These are phyloP conservation scores for Corvus cornix DNA, from an alignment of 2,113 vertebrate species.

Conservation along the genomic window DNA sequence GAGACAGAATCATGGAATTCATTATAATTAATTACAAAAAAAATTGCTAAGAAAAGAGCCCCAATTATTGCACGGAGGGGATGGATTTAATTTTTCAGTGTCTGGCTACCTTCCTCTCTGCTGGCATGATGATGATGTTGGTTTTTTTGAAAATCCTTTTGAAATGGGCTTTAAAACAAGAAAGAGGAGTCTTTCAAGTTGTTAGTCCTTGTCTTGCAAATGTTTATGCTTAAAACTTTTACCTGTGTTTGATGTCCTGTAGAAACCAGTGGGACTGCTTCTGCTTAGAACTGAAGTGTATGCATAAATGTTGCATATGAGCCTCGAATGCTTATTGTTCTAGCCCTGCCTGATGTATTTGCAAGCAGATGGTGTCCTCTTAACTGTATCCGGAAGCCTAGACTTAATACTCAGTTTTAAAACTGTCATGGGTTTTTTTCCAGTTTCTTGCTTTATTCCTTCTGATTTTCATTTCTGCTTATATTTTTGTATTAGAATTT, in stretches of 20 bases:
- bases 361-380: not conserved
- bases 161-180: not conserved
- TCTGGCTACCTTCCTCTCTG: not conserved
- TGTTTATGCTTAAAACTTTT: slow-evolving; percentile 1
- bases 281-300: not conserved
- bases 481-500: not conserved
- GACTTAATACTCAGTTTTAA: not conserved
- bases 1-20: not conserved
- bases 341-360: not conserved
- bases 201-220: not conserved
- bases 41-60: not conserved
- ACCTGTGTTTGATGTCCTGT: not conserved
- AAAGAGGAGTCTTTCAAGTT: not conserved
- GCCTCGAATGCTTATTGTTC: not conserved
- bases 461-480: not conserved
- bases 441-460: not conserved
- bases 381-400: not conserved
- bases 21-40: not conserved
- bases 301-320: not conserved
- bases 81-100: not conserved
- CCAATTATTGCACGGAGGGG: not conserved
- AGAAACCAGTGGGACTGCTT: slow-evolving; percentile 33
- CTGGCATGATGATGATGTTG: not conserved
- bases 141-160: not conserved
- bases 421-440: not conserved